Evolutionary conservation across 2,888 invertebrate genomes (phyloP).

Genomic region (Tetramorium bicarinatum): DNA sequence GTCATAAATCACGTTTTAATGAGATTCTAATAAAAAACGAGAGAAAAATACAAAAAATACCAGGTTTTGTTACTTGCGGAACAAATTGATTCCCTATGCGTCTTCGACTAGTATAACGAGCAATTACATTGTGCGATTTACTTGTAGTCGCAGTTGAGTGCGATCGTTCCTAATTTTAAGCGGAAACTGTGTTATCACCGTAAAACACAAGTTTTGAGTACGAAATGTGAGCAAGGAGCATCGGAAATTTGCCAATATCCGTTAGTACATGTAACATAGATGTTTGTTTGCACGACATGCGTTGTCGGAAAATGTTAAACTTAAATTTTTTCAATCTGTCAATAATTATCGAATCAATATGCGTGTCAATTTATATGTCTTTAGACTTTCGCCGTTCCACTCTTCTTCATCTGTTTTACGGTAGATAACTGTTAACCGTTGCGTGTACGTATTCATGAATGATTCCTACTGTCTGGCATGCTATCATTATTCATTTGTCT

Average conservation of each 20-base stretch:
- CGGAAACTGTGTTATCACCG: slow-evolving; percentile 3
- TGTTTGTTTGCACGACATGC: not conserved
- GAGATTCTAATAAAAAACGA: not conserved
- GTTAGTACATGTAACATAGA: not conserved
- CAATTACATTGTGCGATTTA: slow-evolving; percentile 2
- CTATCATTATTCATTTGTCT: not conserved
- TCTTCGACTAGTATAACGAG: not conserved
- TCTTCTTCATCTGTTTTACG: not conserved
- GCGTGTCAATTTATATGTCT: not conserved
- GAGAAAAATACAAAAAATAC: not conserved
- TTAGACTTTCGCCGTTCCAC: not conserved
- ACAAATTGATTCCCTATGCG: slow-evolving; percentile 7
- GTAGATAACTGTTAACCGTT: not conserved
- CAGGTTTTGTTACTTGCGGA: not conserved
- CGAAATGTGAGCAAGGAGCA: not conserved
- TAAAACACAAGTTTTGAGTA: not conserved
- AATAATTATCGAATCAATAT: not conserved
- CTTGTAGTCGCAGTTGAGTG: not conserved
- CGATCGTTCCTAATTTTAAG: not conserved
- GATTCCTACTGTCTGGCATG: not conserved
- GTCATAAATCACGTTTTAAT: not conserved
- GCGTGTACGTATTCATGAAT: not conserved
- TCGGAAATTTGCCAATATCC: slow-evolving; percentile 1
- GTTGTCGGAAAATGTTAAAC: not conserved
- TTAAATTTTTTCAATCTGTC: not conserved